Conservation (phyloP, 2,888 invertebrate species). For the Steinernema carpocapsae region DNA sequence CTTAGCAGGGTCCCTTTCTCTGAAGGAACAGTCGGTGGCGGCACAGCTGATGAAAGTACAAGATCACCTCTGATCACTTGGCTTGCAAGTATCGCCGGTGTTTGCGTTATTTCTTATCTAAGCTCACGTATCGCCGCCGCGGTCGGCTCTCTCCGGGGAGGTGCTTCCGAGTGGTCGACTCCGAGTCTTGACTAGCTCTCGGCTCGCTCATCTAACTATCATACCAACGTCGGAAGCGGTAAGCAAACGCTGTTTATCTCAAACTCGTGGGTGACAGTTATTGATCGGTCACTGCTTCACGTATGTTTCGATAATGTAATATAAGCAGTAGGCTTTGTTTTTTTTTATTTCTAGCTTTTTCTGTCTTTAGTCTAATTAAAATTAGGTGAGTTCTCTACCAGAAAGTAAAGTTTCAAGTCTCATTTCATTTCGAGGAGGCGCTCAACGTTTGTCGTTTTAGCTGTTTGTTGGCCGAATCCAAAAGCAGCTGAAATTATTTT, state of each 20-base stretch:
- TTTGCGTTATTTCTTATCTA: constrained; percentile 12
- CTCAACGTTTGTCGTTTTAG: too few species aligned
- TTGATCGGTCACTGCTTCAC: background rate
- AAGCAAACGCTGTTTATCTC: constrained; percentile 15
- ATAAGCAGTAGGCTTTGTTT: too few species aligned
- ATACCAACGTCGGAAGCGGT: background rate
- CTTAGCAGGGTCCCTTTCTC: too few species aligned
- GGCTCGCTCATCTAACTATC: background rate
- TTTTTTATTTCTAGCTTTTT: background rate
- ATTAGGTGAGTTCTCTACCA: too few species aligned
- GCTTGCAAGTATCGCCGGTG: background rate
- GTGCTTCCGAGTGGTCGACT: background rate
- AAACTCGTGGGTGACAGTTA: too few species aligned
- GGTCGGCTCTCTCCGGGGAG: background rate
- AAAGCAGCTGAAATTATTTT: too few species aligned
- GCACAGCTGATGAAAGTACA: too few species aligned
- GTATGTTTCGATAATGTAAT: background rate
- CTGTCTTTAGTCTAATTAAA: background rate
- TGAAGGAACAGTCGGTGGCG: too few species aligned
- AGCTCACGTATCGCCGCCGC: background rate
- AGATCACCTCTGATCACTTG: too few species aligned
- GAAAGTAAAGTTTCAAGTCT: too few species aligned
- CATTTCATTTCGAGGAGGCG: too few species aligned
- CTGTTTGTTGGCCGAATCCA: too few species aligned
- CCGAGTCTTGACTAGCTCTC: background rate